These are phyloP conservation scores for Andrena hattorfiana DNA, from an alignment of 2,888 invertebrate genomes.

Conservation along the genomic window DNA sequence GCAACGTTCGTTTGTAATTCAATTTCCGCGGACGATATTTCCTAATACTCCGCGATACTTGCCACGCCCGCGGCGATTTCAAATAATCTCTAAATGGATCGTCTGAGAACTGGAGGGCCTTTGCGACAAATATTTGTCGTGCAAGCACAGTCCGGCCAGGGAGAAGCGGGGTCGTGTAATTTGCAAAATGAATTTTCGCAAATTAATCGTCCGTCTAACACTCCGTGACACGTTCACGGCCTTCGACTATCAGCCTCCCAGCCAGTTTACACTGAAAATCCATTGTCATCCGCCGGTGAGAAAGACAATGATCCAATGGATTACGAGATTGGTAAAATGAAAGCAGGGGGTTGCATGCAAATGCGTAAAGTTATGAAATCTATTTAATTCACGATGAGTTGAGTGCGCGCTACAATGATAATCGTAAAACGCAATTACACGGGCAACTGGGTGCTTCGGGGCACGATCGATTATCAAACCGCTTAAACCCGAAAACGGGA, in stretches of 20 bases:
- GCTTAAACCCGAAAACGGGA: not conserved
- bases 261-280: not conserved
- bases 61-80: not conserved
- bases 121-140: constrained; percentile 33
- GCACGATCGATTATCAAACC: constrained; percentile 1
- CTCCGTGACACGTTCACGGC: not conserved
- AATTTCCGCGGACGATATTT: not conserved
- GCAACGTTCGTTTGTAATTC: no score
- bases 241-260: not conserved
- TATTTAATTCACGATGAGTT: constrained; percentile 11
- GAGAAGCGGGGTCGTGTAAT: not conserved
- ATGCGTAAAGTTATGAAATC: not conserved
- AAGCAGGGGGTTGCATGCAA: not conserved
- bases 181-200: constrained; percentile 19
- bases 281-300: not conserved
- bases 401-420: constrained; percentile 3
- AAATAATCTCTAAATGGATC: constrained; percentile 23
- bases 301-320: constrained; percentile 2
- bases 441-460: not conserved
- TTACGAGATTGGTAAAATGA: not conserved
- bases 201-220: constrained; percentile 15
- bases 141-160: not conserved
- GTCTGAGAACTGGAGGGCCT: not conserved
- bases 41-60: not conserved
- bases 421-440: not conserved